Percentiles rank a stretch among this genome's conserved stretches.
Evolutionary conservation across 2,888 invertebrate species (phyloP).

Genomic region (Hylaea fasciaria): DNA sequence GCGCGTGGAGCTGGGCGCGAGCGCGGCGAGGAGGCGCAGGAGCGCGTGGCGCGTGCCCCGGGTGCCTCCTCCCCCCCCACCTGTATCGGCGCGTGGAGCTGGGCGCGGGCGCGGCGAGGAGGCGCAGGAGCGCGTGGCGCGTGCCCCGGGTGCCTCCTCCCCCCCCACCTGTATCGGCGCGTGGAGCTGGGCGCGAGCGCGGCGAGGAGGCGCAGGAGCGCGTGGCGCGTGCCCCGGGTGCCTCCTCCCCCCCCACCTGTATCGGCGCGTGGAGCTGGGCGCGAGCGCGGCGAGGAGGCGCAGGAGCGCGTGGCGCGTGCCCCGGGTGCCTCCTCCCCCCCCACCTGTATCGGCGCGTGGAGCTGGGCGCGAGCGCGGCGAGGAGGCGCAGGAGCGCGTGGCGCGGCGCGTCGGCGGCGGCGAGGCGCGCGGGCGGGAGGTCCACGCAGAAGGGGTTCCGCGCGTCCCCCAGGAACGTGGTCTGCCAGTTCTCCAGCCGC

Average conservation of each 20-base stretch:
- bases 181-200: too few relatives aligned
- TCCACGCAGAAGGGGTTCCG: conserved; percentile 76
- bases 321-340: not conserved
- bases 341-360: conserved; percentile 64
- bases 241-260: conserved; percentile 58
- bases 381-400: conserved; percentile 69
- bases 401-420: conserved; percentile 43
- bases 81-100: too few relatives aligned
- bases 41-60: too few relatives aligned
- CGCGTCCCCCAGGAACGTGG: conserved; percentile 85
- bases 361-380: conserved; percentile 62
- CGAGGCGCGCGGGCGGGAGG: conserved; percentile 64
- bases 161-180: too few relatives aligned
- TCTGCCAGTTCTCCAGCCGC: conserved; percentile 84
- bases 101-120: too few relatives aligned
- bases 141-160: too few relatives aligned
- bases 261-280: conserved; percentile 61
- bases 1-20: too few relatives aligned
- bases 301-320: conserved; percentile 67
- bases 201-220: too few relatives aligned
- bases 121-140: too few relatives aligned
- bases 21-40: too few relatives aligned
- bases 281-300: conserved; percentile 64
- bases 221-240: too few relatives aligned
- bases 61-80: too few relatives aligned